Conservation (phyloP, 1,140 invertebrate species). For the Colletes gigas region DNA sequence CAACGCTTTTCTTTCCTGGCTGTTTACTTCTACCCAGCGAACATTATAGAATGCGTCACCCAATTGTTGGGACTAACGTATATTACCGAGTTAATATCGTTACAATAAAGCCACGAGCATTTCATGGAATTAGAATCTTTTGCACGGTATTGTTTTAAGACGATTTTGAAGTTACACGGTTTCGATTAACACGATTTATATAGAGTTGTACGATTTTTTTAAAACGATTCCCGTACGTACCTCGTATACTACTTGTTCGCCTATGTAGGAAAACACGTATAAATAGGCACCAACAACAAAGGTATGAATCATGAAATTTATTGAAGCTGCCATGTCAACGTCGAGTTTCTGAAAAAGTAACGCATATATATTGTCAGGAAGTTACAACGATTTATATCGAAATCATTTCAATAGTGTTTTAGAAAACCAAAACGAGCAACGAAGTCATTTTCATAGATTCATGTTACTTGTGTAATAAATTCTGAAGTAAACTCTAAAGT, state of each 20-base stretch:
- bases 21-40: background rate
- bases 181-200: too few species aligned
- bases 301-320: background rate
- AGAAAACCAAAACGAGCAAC: too few species aligned
- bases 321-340: background rate
- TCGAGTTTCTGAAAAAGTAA: background rate
- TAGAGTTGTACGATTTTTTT: background rate
- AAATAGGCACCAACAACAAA: background rate
- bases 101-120: background rate
- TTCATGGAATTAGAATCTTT: too few species aligned
- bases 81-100: background rate
- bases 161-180: too few species aligned
- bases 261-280: constrained; percentile 43
- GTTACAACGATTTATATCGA: background rate
- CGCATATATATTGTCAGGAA: too few species aligned
- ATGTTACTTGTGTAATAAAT: background rate
- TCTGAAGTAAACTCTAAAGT: background rate
- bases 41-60: background rate
- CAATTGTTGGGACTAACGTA: background rate
- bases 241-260: constrained; percentile 44
- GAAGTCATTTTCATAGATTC: too few species aligned
- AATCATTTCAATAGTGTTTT: background rate
- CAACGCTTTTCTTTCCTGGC: background rate
- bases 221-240: constrained; percentile 10
- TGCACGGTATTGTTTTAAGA: too few species aligned